Conservation (phyloP, 2,888 invertebrate species). For the Drosophila subsilvestris region DNA sequence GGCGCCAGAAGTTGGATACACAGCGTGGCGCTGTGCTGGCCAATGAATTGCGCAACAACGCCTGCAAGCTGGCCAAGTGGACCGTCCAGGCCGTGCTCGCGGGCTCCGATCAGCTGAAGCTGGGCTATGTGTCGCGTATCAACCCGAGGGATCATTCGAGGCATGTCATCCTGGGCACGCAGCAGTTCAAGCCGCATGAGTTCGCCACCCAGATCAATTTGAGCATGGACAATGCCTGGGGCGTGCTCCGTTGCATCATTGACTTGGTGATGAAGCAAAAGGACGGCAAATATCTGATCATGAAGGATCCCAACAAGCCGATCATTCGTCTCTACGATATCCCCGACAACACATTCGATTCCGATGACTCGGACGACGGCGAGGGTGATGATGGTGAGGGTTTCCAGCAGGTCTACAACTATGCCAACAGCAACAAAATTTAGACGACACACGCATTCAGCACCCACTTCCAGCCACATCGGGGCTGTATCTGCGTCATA, state of each 20-base stretch:
- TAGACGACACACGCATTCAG: slow-evolving; percentile 35
- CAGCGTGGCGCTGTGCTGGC: slow-evolving; percentile 99
- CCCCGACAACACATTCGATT: slow-evolving; percentile 99
- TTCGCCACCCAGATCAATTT: slow-evolving; percentile 99
- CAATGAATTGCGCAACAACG: slow-evolving; percentile 99
- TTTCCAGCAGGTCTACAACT: slow-evolving; percentile 83
- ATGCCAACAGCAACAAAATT: slow-evolving; percentile 73
- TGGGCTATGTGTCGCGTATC: slow-evolving; percentile 98
- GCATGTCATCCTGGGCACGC: slow-evolving; percentile 98
- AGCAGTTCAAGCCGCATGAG: slow-evolving; percentile 99
- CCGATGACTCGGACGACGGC: slow-evolving; percentile 87
- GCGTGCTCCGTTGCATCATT: slow-evolving; percentile 97
- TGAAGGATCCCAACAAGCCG: slow-evolving; percentile 99
- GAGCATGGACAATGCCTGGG: slow-evolving; percentile 99
- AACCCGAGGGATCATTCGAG: slow-evolving; percentile 97
- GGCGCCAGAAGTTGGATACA: slow-evolving; percentile 98
- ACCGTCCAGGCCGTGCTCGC: slow-evolving; percentile 97
- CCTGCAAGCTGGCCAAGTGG: slow-evolving; percentile 99
- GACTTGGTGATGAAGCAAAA: slow-evolving; percentile 99
- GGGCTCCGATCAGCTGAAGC: slow-evolving; percentile 98
- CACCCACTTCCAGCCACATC: slow-evolving; percentile 34
- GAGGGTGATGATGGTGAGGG: slow-evolving; percentile 79
- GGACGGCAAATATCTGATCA: slow-evolving; percentile 98
- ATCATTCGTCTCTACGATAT: slow-evolving; percentile 98
- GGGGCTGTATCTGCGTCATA: not conserved